Conservation (phyloP, 2,113 vertebrate genomes). For the Motacilla tschutschensis region DNA sequence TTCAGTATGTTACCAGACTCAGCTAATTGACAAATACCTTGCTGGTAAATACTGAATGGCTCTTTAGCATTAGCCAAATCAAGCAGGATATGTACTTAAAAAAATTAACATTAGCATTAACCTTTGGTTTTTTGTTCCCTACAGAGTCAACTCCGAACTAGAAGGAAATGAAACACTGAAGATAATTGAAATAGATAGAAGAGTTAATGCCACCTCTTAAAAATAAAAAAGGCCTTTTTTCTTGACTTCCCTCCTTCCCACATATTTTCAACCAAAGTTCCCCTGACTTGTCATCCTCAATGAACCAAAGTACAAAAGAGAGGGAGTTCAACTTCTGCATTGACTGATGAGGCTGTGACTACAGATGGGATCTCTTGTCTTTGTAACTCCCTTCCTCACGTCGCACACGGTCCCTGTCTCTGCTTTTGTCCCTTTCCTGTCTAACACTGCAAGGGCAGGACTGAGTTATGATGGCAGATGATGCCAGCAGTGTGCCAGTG, state of each 20-base stretch:
- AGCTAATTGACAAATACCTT: background rate
- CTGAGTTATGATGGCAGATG: conserved; percentile 1
- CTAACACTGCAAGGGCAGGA: background rate
- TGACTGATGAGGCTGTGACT: conserved; percentile 30
- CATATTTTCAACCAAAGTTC: conserved; percentile 27
- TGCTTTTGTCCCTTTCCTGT: conserved; percentile 31
- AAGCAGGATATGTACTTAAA: background rate
- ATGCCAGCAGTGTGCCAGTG: conserved; percentile 22
- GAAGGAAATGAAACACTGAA: conserved; percentile 79
- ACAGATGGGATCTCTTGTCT: conserved; percentile 1
- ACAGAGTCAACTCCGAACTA: conserved; percentile 75
- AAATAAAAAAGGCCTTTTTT: conserved; percentile 17
- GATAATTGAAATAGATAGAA: conserved; percentile 83
- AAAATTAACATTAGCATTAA: background rate
- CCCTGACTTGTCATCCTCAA: conserved; percentile 28
- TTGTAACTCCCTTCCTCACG: background rate
- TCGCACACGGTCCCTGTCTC: conserved; percentile 6
- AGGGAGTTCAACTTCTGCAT: conserved; percentile 22
- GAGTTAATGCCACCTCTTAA: conserved; percentile 85
- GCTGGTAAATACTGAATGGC: background rate
- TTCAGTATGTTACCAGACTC: background rate
- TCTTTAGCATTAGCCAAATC: background rate
- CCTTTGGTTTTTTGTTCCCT: background rate
- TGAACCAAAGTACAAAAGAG: conserved; percentile 53
- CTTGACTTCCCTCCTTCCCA: conserved; percentile 32